phyloP scores from a whole-genome alignment of 2,797 vertebrate species.

The Myotis planiceps region DNA sequence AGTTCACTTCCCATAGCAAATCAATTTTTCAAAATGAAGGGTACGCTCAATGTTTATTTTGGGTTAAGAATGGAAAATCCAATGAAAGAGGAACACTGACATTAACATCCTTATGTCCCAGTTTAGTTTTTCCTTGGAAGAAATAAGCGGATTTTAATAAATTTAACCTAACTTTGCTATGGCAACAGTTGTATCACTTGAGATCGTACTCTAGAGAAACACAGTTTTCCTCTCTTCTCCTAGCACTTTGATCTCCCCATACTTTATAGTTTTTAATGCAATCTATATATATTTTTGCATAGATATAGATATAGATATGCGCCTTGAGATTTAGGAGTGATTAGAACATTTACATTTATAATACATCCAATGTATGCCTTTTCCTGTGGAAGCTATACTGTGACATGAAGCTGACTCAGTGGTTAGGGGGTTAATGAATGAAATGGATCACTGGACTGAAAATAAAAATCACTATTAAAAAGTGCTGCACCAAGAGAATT shows the following conservation, averaged over 20 bases:
- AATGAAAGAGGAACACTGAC: constrained; percentile 43
- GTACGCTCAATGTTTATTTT: constrained; percentile 33
- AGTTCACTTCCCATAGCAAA: constrained; percentile 55
- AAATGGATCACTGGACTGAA: constrained; percentile 84
- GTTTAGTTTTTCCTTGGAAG: constrained; percentile 62
- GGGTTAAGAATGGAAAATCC: constrained; percentile 20
- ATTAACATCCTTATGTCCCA: constrained; percentile 60
- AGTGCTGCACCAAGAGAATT: constrained; percentile 83
- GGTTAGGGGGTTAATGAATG: constrained; percentile 82
- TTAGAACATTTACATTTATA: constrained; percentile 64
- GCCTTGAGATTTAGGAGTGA: constrained; percentile 29
- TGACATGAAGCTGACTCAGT: constrained; percentile 40
- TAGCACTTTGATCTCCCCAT: constrained; percentile 67
- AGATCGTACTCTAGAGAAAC: constrained; percentile 60
- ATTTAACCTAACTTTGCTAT: constrained; percentile 82
- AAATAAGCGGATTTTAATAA: constrained; percentile 73
- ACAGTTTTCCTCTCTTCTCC: constrained; percentile 33
- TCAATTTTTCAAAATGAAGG: constrained; percentile 40
- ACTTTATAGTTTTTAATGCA: constrained; percentile 33
- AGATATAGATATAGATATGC: neutral
- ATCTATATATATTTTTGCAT: neutral
- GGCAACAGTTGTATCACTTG: constrained; percentile 79
- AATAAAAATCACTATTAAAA: constrained; percentile 86
- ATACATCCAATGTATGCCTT: constrained; percentile 51
- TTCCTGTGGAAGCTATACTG: constrained; percentile 71